Conservation (phyloP, 1,140 invertebrate genomes). For the Drusus annulatus region DNA sequence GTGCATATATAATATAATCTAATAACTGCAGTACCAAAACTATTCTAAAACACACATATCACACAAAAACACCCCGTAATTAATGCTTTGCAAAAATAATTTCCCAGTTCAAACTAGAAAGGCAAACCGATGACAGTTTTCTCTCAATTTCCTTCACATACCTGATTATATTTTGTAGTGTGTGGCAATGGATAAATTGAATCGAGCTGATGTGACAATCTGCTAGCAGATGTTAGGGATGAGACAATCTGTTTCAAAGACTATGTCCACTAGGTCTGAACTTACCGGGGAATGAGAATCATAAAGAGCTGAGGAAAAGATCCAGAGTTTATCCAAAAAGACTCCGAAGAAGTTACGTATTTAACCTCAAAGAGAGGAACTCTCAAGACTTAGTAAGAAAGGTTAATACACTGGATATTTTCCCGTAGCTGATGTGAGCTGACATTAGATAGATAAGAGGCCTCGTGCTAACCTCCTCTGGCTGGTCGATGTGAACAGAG, state of each 20-base stretch:
- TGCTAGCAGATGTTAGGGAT: background rate
- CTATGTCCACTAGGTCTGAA: background rate
- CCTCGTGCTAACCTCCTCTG: constrained; percentile 64
- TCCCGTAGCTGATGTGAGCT: background rate
- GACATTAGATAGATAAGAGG: background rate
- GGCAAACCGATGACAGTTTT: background rate
- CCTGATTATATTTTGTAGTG: background rate
- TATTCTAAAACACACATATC: background rate
- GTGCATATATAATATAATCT: constrained; percentile 13
- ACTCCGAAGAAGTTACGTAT: too few species aligned
- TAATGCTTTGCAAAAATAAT: background rate
- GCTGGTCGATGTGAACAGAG: constrained; percentile 61
- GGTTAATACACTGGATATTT: background rate
- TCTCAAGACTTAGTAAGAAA: too few species aligned
- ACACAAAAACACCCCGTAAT: constrained; percentile 5
- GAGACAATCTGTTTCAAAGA: background rate
- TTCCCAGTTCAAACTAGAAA: background rate
- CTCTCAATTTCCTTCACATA: constrained; percentile 1
- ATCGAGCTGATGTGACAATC: constrained; percentile 3
- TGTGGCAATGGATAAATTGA: background rate
- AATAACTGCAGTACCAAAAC: background rate
- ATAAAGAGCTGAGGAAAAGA: background rate
- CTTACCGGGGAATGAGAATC: constrained; percentile 16
- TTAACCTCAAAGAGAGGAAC: too few species aligned
- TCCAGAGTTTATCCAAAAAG: background rate